phyloP scores from a whole-genome alignment of 2,888 invertebrate species.

The Cheilosia scutellata region DNA sequence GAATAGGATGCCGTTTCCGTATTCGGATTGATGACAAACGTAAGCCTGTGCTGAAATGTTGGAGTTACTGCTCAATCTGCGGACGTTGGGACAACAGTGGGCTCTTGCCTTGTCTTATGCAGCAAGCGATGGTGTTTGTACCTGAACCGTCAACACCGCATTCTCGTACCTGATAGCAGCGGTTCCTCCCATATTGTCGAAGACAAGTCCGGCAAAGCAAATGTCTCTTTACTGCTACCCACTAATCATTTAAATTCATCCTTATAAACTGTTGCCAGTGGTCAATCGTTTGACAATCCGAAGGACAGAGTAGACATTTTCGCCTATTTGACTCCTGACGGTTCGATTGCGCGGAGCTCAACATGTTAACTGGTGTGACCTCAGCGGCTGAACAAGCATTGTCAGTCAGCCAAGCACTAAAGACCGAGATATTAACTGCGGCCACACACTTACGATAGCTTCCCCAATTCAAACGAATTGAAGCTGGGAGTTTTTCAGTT shows the following conservation, averaged over 20 bases:
- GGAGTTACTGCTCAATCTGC: neutral
- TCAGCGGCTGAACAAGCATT: conserved; percentile 12
- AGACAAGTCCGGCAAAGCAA: conserved; percentile 55
- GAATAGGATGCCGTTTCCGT: conserved; percentile 17
- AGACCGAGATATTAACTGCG: neutral
- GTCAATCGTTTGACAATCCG: conserved; percentile 7
- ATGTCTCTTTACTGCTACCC: conserved; percentile 31
- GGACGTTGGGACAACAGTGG: no score
- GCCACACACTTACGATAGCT: neutral
- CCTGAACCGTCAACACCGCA: conserved; percentile 43
- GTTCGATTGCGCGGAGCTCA: neutral
- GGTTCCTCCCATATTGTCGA: conserved; percentile 47
- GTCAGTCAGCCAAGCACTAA: conserved; percentile 23
- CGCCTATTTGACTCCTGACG: neutral
- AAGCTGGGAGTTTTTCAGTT: conserved; percentile 4
- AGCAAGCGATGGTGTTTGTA: conserved; percentile 56
- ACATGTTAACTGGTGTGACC: neutral
- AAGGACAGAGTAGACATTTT: conserved; percentile 11
- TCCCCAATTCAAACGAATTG: conserved; percentile 12
- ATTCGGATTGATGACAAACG: no score
- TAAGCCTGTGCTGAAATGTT: no score
- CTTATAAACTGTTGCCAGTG: conserved; percentile 7
- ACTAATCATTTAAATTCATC: conserved; percentile 38
- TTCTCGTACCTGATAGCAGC: conserved; percentile 25
- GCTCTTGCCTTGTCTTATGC: conserved; percentile 31